phyloP scores from a whole-genome alignment of 1,140 invertebrate species.

The Trypoxylus dichotomus region DNA sequence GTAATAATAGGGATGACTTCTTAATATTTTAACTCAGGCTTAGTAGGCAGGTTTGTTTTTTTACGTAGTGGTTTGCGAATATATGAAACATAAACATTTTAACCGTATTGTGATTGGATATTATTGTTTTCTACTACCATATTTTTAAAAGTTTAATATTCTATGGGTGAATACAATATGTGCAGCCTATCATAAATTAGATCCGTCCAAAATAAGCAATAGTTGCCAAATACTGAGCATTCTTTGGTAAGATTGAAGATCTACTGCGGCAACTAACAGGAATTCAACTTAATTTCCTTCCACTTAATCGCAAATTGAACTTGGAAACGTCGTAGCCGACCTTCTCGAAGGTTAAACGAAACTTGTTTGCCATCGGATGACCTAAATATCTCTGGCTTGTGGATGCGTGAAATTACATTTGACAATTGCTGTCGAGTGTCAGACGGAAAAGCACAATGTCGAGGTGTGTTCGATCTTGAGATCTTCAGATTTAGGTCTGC shows the following conservation, averaged over 20 bases:
- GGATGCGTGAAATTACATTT: constrained; percentile 6
- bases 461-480: neutral
- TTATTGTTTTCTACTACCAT: neutral
- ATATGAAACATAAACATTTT: too few species aligned
- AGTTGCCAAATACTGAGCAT: too few species aligned
- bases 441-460: neutral
- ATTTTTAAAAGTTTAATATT: neutral
- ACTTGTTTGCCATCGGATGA: neutral
- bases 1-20: too few species aligned
- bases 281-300: neutral
- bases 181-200: neutral
- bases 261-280: neutral
- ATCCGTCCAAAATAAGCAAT: too few species aligned
- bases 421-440: neutral
- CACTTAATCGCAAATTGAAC: constrained; percentile 3
- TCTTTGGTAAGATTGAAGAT: neutral
- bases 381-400: neutral
- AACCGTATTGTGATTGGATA: too few species aligned
- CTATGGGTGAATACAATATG: neutral
- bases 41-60: too few species aligned
- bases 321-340: neutral
- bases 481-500: neutral
- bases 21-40: too few species aligned
- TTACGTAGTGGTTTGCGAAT: too few species aligned
- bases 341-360: neutral